Evolutionary conservation across 2,888 invertebrate species (phyloP).

Genomic region (Corythucha ciliata): DNA sequence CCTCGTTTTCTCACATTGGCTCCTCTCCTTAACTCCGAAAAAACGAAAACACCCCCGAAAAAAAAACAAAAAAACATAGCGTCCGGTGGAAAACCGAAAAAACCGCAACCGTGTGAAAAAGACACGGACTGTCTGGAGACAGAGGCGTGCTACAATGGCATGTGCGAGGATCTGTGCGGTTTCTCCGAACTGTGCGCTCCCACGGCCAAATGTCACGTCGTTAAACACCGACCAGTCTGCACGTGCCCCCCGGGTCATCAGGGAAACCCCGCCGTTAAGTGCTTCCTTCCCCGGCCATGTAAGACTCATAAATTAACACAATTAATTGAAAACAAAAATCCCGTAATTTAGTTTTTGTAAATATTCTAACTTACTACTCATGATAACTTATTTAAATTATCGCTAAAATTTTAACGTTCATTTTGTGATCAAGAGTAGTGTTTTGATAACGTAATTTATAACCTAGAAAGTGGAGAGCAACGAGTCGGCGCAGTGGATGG

Average conservation of each 20-base stretch:
- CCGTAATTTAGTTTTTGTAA: no score
- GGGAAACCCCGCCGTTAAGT: constrained; percentile 72
- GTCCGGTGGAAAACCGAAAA: constrained; percentile 36
- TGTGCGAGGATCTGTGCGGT: constrained; percentile 55
- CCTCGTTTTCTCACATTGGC: constrained; percentile 15
- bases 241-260: constrained; percentile 69
- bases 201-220: constrained; percentile 51
- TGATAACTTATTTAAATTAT: no score
- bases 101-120: constrained; percentile 46
- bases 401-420: no score
- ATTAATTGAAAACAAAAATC: no score
- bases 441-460: no score
- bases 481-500: no score
- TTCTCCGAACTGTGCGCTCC: constrained; percentile 40
- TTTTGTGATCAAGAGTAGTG: no score
- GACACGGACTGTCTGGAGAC: constrained; percentile 54
- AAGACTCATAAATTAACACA: no score
- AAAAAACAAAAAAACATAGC: constrained; percentile 30
- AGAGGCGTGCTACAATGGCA: constrained; percentile 54
- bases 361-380: no score
- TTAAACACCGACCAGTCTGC: constrained; percentile 63
- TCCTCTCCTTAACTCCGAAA: constrained; percentile 21
- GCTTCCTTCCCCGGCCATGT: constrained; percentile 66
- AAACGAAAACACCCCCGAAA: constrained; percentile 1
- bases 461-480: no score